These are phyloP conservation scores for Peromyscus polionotus DNA, from an alignment of 2,113 vertebrate species.

Conservation along the genomic window DNA sequence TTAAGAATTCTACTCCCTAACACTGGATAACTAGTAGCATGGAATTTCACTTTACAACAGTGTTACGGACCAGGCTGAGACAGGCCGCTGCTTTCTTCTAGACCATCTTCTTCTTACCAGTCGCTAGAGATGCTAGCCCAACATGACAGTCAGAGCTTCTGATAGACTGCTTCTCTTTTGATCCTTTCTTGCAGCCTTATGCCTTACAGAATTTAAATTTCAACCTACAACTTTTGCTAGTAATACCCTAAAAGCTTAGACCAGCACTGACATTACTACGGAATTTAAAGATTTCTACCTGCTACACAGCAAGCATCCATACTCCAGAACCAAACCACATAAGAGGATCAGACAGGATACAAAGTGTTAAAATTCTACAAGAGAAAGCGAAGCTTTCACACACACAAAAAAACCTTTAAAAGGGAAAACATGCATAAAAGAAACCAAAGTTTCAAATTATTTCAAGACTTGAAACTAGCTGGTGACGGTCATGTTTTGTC, in stretches of 20 bases:
- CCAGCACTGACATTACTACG: neutral
- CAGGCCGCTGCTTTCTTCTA: neutral
- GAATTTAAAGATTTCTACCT: neutral
- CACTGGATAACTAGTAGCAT: neutral
- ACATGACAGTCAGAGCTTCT: neutral
- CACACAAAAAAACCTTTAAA: neutral
- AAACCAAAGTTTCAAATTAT: constrained; percentile 27
- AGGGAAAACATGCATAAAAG: neutral
- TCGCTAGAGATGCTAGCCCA: neutral
- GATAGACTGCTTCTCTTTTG: neutral
- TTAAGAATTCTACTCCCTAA: neutral
- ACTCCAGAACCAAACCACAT: neutral
- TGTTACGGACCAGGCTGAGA: neutral
- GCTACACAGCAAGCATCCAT: neutral
- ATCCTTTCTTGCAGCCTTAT: neutral
- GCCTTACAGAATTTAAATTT: neutral
- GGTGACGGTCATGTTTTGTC: neutral
- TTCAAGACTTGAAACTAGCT: neutral
- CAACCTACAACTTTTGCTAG: neutral
- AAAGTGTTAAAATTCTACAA: neutral
- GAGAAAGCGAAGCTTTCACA: constrained; percentile 4
- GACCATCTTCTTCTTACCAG: neutral
- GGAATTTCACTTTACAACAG: neutral
- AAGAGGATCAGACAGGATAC: neutral
- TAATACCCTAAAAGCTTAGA: neutral